Evolutionary conservation across 92 coral and sea anemone species (phyloP).

Genomic region (Blastomussa wellsi): DNA sequence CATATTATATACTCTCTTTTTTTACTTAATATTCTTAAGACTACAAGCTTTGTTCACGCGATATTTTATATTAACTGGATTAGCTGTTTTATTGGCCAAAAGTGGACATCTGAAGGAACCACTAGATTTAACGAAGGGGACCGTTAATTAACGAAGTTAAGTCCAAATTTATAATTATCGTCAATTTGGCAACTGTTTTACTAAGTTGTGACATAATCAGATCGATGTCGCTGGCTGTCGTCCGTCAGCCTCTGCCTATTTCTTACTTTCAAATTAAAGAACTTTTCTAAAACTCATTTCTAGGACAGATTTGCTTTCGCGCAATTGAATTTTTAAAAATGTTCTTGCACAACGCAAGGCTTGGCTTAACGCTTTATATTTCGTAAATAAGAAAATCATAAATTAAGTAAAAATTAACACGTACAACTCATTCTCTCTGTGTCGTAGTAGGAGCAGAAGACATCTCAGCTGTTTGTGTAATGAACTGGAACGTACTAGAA

Average conservation of each 20-base stretch:
- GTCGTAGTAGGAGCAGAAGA: not conserved
- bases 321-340: not conserved
- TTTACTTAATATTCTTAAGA: not conserved
- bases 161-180: not conserved
- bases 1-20: not conserved
- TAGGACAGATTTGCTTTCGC: not conserved
- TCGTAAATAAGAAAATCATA: no score
- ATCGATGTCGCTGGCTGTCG: not conserved
- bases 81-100: not conserved
- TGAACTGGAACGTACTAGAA: not conserved
- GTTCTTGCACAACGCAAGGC: not conserved
- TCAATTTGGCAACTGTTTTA: not conserved
- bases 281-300: not conserved
- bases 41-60: conserved; percentile 2
- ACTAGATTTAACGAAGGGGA: not conserved
- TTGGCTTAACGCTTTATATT: not conserved
- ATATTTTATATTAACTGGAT: not conserved
- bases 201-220: not conserved
- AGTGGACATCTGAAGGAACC: not conserved
- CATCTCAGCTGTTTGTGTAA: not conserved
- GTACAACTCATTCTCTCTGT: not conserved
- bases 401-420: not conserved
- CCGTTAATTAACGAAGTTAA: not conserved
- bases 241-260: not conserved
- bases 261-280: not conserved